A percentile compares a stretch with the other conserved stretches of the same genome.
Evolutionary conservation across 2,797 vertebrate genomes (phyloP).

Genomic region (Acrossocheilus wenchowensis): DNA sequence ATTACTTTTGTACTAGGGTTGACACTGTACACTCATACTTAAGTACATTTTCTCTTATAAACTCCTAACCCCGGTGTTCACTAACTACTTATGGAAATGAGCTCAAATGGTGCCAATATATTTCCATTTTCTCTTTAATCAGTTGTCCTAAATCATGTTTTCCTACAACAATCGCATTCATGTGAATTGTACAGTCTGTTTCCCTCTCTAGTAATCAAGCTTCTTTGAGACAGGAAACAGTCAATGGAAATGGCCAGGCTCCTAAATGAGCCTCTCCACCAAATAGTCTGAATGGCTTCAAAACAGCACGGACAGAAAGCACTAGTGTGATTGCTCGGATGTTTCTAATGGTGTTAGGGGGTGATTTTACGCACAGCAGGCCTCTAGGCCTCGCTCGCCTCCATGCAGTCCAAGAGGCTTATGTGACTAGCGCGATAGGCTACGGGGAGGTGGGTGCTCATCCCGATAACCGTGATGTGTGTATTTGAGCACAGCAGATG

Average conservation of each 20-base stretch:
- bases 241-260: constrained; percentile 29
- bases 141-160: constrained; percentile 12
- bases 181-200: constrained; percentile 25
- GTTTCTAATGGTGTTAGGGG: constrained; percentile 62
- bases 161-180: not conserved
- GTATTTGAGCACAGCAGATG: constrained; percentile 59
- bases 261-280: constrained; percentile 35
- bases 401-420: constrained; percentile 67
- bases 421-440: constrained; percentile 57
- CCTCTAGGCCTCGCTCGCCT: constrained; percentile 67
- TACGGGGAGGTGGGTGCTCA: constrained; percentile 42
- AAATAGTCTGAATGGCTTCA: constrained; percentile 52
- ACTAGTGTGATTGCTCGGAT: constrained; percentile 60
- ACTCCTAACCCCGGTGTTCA: not conserved
- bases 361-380: constrained; percentile 73
- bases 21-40: not conserved
- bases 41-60: not conserved
- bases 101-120: not conserved
- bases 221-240: constrained; percentile 40
- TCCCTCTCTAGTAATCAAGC: not conserved
- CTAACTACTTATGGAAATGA: constrained; percentile 5
- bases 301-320: constrained; percentile 53
- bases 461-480: constrained; percentile 50
- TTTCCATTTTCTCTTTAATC: not conserved
- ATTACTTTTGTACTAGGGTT: not conserved